Conservation (phyloP, 2,797 vertebrate genomes). For the Tadarida brasiliensis region DNA sequence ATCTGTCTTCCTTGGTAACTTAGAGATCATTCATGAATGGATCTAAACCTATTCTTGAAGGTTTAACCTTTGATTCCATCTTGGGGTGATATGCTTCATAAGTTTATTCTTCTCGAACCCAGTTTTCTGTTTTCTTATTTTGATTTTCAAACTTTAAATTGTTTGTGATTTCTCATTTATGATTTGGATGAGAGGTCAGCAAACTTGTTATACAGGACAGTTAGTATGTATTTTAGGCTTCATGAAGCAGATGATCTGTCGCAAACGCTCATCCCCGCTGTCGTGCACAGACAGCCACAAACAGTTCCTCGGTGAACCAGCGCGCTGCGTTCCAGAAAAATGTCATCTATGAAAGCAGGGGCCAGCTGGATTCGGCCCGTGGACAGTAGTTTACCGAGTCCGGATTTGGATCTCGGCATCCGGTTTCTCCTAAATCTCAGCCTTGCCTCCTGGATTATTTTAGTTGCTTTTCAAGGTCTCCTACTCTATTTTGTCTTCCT, state of each 20-base stretch:
- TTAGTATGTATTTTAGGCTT: conserved; percentile 3
- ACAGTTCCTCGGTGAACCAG: background rate
- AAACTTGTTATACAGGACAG: conserved; percentile 8
- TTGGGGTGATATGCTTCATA: background rate
- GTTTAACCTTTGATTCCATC: background rate
- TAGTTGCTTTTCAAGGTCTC: background rate
- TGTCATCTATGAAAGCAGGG: background rate
- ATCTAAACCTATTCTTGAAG: conserved; percentile 15
- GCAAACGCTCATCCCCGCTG: background rate
- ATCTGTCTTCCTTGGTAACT: conserved; percentile 38
- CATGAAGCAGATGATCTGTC: background rate
- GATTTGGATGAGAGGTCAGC: background rate
- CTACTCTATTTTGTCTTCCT: background rate
- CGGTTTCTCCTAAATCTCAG: background rate
- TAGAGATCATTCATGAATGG: background rate
- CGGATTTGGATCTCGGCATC: background rate
- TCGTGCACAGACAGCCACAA: background rate
- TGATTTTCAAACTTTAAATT: conserved; percentile 39
- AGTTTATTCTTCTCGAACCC: conserved; percentile 10
- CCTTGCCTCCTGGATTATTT: background rate
- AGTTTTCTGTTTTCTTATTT: conserved; percentile 51
- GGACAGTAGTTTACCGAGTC: background rate
- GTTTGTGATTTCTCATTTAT: conserved; percentile 40
- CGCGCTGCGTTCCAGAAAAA: background rate
- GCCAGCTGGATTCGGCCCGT: background rate